Base-by-base conservation (phyloP, 2,113 vertebrate species). In the Oryzias curvinotus region DNA sequence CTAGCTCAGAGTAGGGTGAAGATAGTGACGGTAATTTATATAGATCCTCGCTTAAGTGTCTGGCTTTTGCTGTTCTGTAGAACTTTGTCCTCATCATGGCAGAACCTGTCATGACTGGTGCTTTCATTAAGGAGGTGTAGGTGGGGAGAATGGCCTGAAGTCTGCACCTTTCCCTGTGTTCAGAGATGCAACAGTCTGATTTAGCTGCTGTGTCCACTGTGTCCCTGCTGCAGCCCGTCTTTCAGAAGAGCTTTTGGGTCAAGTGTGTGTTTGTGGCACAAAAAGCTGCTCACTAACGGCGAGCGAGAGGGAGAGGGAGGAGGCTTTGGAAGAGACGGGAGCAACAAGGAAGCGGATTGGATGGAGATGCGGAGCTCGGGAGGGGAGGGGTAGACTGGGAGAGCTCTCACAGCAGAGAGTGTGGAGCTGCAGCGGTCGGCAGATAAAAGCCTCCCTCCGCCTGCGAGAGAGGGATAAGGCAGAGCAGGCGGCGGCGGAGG, bases 341-440 rank as follows among this genome's bases (percentile, higher is more conserved):
- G 69, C 30, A 62, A 77, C 14, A 47, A 74, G 76, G 70, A 78
- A 86, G 85, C 65, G 52, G 68, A 86, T 79, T 79, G 81, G 86
- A 84, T 36, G 81, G 87, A 83, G 66, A 74, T 81, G 81, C 74
- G 56, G 76, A 79, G 78, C 59, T 54, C 49, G 70, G 73, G 65
- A 81, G 75, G 78, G 79, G 81, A 87, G 88, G 85, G 85, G 73
- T 73, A 65, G 59, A 75, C 64, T 81, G 77, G 70, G 82, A 69
- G 86, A 69, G 84, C 63, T 79, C 73, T 71, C 77, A 83, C 86
- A 88, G 86, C 75, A 70, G 69, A 82, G 85, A 85, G 75, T 74
- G 82, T 81, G 84, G 85, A 86, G 87, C 92, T 88, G 92, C 91
- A 89, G 90, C 90, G 87, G 88, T 70, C 83, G 65, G 78, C 66